A percentile compares a stretch with the other conserved stretches of the same genome.
phyloP scores from a whole-genome alignment of 2,113 vertebrate genomes.

The Eublepharis macularius region DNA sequence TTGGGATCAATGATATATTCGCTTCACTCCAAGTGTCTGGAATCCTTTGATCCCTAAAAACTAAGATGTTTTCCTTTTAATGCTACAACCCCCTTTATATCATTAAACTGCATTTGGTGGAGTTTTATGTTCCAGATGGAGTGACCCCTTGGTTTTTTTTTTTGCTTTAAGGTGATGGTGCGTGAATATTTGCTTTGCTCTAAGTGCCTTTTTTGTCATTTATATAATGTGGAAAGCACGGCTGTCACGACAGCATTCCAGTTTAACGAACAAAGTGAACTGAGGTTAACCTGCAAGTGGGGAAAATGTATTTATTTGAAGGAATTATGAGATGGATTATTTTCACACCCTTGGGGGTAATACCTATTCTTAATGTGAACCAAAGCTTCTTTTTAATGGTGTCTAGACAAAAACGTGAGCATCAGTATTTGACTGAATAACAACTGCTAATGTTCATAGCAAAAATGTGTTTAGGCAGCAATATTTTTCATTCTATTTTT shows the following conservation, averaged over 20 bases:
- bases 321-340: background rate
- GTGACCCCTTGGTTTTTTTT: background rate
- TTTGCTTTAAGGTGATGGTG: background rate
- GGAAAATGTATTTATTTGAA: background rate
- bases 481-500: background rate
- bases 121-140: background rate
- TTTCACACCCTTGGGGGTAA: background rate
- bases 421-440: background rate
- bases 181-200: background rate
- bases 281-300: slow-evolving; percentile 1
- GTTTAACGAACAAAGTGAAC: slow-evolving; percentile 15
- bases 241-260: slow-evolving; percentile 16
- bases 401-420: background rate
- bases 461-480: background rate
- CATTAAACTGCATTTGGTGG: background rate
- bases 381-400: background rate
- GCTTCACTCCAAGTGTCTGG: too few species aligned
- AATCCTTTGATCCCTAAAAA: too few species aligned
- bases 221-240: slow-evolving; percentile 8
- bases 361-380: background rate
- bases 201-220: background rate
- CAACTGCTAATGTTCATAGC: background rate
- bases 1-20: too few species aligned
- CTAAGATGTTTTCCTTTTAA: slow-evolving; percentile 29
- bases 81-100: background rate